Evolutionary conservation across 2,888 invertebrate genomes (phyloP).

Genomic region (Ellobium chinense): DNA sequence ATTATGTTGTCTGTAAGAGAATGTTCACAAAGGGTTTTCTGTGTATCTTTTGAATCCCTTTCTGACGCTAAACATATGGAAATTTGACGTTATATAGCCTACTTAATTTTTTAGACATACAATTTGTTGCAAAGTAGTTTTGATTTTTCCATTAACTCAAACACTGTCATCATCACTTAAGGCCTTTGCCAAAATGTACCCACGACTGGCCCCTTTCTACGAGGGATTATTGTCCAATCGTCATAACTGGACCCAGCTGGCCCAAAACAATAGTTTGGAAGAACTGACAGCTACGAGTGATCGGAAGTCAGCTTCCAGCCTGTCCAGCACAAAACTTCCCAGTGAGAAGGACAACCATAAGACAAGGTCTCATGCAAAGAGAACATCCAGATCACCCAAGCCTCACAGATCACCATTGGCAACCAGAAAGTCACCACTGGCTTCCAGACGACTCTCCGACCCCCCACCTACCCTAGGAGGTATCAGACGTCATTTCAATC

Average conservation of each 20-base stretch:
- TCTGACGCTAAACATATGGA: no score
- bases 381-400: constrained; percentile 12
- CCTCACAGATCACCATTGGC: not conserved
- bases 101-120: no score
- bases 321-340: not conserved
- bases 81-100: no score
- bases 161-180: constrained; percentile 26
- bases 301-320: not conserved
- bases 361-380: not conserved
- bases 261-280: constrained; percentile 13
- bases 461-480: not conserved
- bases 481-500: not conserved
- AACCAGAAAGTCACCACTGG: not conserved
- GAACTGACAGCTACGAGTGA: not conserved
- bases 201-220: constrained; percentile 25
- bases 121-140: not conserved
- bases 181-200: constrained; percentile 36
- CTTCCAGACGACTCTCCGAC: constrained; percentile 1
- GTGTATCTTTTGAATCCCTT: no score
- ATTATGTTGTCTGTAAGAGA: no score
- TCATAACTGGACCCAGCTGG: constrained; percentile 26
- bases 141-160: not conserved
- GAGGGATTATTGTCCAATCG: constrained; percentile 34
- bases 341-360: constrained; percentile 1
- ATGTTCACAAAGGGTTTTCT: no score